A percentile compares a stretch with the other conserved stretches of the same genome.
Evolutionary conservation across 2,113 vertebrate genomes (phyloP).

Genomic region (Tautogolabrus adspersus): DNA sequence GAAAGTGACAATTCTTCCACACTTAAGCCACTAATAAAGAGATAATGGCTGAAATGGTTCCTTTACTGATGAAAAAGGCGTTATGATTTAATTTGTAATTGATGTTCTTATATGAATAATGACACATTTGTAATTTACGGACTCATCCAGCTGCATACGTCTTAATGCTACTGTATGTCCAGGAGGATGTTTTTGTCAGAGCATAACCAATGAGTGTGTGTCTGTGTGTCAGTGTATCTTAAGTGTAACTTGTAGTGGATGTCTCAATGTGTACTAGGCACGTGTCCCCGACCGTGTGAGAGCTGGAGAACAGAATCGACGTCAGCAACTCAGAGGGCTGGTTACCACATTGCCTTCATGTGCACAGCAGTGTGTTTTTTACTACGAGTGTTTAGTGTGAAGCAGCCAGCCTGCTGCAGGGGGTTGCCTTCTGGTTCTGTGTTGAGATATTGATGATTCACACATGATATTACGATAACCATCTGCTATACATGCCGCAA

Average conservation of each 20-base stretch:
- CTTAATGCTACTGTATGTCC: background rate
- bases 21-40: background rate
- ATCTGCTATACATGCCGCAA: background rate
- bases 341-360: conserved; percentile 29
- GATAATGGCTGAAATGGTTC: too few species aligned
- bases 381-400: background rate
- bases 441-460: background rate
- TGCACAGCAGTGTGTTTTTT: conserved; percentile 8
- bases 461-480: background rate
- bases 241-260: conserved; percentile 27
- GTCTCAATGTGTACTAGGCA: conserved; percentile 34
- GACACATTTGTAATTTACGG: background rate
- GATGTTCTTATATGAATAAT: background rate
- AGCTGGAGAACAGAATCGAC: conserved; percentile 48
- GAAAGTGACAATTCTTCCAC: background rate
- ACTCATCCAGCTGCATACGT: background rate
- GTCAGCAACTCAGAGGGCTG: conserved; percentile 47
- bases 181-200: too few species aligned
- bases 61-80: background rate
- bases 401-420: background rate
- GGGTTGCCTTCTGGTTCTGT: background rate
- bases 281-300: conserved; percentile 50
- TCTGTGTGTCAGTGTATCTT: conserved; percentile 24
- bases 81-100: background rate
- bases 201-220: background rate